phyloP scores from a whole-genome alignment of 1,140 invertebrate genomes.

The Battus philenor region DNA sequence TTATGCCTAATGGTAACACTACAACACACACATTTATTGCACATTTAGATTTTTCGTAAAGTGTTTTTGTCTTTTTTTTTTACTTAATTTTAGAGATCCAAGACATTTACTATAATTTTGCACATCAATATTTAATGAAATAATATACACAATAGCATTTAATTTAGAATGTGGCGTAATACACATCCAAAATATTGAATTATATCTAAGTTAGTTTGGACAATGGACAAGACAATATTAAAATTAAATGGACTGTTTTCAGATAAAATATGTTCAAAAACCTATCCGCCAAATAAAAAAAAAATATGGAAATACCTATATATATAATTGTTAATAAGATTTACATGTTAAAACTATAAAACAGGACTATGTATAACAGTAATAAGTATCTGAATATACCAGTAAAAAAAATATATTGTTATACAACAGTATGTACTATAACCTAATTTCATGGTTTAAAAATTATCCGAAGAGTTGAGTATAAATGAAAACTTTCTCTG shows the following conservation, averaged over 20 bases:
- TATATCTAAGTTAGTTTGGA: slow-evolving; percentile 71
- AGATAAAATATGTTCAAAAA: slow-evolving; percentile 32
- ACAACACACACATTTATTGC: slow-evolving; percentile 77
- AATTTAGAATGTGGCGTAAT: slow-evolving; percentile 69
- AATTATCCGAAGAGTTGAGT: slow-evolving; percentile 31
- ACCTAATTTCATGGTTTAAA: slow-evolving; percentile 47
- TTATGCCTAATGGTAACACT: slow-evolving; percentile 74
- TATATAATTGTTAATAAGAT: slow-evolving; percentile 52
- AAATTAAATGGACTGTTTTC: slow-evolving; percentile 61
- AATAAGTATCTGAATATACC: slow-evolving; percentile 72
- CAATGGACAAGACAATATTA: slow-evolving; percentile 65
- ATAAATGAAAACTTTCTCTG: slow-evolving; percentile 11
- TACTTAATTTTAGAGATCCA: slow-evolving; percentile 73
- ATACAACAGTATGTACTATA: slow-evolving; percentile 65
- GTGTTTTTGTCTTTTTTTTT: slow-evolving; percentile 72
- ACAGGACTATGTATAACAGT: slow-evolving; percentile 65
- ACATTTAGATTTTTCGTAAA: slow-evolving; percentile 76
- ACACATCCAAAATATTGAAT: slow-evolving; percentile 73
- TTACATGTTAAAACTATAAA: slow-evolving; percentile 67
- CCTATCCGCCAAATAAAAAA: slow-evolving; percentile 43
- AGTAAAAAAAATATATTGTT: slow-evolving; percentile 72
- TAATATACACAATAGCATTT: slow-evolving; percentile 74
- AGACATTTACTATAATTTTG: slow-evolving; percentile 76
- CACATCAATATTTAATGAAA: slow-evolving; percentile 72
- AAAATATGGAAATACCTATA: slow-evolving; percentile 52